Evolutionary conservation across 2,113 vertebrate genomes (phyloP).

Genomic region (Tor tambroides): DNA sequence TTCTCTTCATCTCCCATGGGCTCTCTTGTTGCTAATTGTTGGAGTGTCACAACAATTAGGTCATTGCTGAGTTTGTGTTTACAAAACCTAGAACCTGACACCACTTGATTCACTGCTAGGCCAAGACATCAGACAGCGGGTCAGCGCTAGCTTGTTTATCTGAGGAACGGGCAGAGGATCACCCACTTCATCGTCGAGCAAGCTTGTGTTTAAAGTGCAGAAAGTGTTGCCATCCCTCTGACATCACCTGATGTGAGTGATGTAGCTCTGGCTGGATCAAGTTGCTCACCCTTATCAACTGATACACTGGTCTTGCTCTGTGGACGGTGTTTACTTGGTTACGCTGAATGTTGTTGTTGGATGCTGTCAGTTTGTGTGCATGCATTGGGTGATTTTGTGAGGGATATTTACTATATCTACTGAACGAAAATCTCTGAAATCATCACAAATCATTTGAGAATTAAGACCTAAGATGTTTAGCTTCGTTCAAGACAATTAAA

Average conservation of each 20-base stretch:
- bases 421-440: not conserved
- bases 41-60: constrained; percentile 75
- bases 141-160: not conserved
- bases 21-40: constrained; percentile 66
- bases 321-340: constrained; percentile 42
- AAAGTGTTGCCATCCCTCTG: constrained; percentile 33
- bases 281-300: constrained; percentile 44
- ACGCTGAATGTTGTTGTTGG: constrained; percentile 38
- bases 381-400: not conserved
- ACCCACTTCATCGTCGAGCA: not conserved
- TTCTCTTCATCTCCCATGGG: constrained; percentile 58
- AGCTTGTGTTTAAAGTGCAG: constrained; percentile 36
- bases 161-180: not conserved
- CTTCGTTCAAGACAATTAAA: not conserved
- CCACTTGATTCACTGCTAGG: constrained; percentile 35
- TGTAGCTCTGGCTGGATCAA: constrained; percentile 33
- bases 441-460: not conserved
- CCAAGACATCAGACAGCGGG: constrained; percentile 19
- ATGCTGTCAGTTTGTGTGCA: not conserved
- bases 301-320: constrained; percentile 24
- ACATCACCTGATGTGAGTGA: constrained; percentile 35
- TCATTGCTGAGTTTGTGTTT: constrained; percentile 68
- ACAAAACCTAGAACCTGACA: constrained; percentile 56
- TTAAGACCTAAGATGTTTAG: not conserved
- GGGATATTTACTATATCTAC: not conserved